Evolutionary conservation across 2,113 vertebrate species (phyloP).

Genomic region (Macquaria australasica): DNA sequence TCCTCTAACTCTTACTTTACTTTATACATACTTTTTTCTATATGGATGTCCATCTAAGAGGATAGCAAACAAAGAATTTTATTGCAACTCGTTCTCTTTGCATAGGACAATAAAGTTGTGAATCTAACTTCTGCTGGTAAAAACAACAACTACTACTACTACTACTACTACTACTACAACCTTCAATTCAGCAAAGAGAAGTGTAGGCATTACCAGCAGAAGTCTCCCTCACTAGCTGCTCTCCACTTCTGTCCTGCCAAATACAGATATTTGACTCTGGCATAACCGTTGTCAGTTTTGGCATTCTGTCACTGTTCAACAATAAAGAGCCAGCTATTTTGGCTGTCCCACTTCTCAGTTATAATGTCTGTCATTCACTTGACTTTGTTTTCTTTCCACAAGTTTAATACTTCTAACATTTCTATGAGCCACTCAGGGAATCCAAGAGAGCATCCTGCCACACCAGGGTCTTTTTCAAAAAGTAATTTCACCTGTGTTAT

Average conservation of each 20-base stretch:
- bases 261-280: constrained; percentile 16
- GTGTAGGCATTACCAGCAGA: background rate
- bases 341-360: constrained; percentile 23
- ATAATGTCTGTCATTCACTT: constrained; percentile 38
- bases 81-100: background rate
- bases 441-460: constrained; percentile 15
- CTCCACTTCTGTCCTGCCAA: constrained; percentile 29
- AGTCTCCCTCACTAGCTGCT: background rate
- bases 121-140: background rate
- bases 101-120: background rate
- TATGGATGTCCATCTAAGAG: background rate
- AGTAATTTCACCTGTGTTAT: constrained; percentile 50
- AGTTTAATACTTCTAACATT: constrained; percentile 49
- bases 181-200: background rate
- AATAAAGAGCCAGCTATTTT: constrained; percentile 1
- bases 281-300: constrained; percentile 25
- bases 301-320: constrained; percentile 28
- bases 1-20: background rate
- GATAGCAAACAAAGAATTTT: background rate
- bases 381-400: constrained; percentile 56
- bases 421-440: constrained; percentile 42
- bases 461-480: constrained; percentile 28
- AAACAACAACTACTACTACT: background rate
- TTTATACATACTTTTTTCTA: background rate
- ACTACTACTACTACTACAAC: background rate